Conservation (phyloP, 2,113 vertebrate species). For the Rhegmatorhina hoffmannsi region DNA sequence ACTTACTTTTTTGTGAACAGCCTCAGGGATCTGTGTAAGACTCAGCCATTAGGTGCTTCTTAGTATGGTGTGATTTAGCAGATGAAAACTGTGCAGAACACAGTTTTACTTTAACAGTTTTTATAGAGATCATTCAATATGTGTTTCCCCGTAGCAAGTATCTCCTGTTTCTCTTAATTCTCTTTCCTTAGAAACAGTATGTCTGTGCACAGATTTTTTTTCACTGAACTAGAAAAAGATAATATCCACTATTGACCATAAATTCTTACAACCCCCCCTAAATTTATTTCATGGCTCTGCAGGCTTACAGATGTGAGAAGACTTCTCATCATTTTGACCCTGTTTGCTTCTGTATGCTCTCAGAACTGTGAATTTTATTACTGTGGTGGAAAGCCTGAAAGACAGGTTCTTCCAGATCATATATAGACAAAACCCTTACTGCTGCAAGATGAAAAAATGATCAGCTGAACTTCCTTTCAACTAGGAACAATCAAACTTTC, state of each 20-base stretch:
- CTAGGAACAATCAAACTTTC: neutral
- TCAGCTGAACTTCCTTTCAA: neutral
- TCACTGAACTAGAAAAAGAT: neutral
- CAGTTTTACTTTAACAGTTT: constrained; percentile 4
- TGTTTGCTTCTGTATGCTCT: neutral
- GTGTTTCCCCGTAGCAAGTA: neutral
- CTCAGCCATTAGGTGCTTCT: neutral
- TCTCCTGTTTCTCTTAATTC: constrained; percentile 15
- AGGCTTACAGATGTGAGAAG: neutral
- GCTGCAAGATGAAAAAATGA: neutral
- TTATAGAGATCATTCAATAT: neutral
- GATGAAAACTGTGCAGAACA: neutral
- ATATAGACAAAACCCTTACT: neutral
- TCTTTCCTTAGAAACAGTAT: neutral
- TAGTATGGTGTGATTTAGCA: neutral
- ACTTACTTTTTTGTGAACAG: neutral
- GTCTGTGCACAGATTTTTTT: neutral
- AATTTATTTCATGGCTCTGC: neutral
- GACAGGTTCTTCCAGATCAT: neutral
- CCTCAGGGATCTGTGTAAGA: neutral
- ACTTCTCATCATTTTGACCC: neutral
- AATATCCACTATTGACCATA: neutral
- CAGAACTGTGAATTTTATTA: neutral
- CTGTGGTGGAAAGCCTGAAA: neutral
- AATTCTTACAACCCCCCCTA: neutral